Base-by-base conservation (phyloP, 2,888 invertebrate genomes). In the Trissolcus brochymenae region DNA sequence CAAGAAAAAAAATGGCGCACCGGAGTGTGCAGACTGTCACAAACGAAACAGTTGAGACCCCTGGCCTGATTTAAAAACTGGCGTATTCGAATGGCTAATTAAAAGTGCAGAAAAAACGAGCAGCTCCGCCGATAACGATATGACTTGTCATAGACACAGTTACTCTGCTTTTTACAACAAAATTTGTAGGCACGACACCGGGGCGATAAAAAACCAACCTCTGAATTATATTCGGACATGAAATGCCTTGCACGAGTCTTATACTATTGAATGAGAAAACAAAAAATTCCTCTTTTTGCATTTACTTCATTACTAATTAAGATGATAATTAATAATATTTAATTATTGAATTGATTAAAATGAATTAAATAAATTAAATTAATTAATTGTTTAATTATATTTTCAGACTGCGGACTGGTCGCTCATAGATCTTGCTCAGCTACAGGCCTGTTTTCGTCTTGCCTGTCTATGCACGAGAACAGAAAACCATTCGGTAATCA, bases 401-500 rank as follows among this genome's bases (percentile, higher is more conserved):
- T 73, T 82, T 82, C 87, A 93, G 92, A 92, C 84, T 94, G 94
- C 88, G 94, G 94, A 68, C 89, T 94, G 82, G 92, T 94, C 76
- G 92, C 93, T 80, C 94, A 94, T 89, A 91, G 93, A 78, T 93
- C 93, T 78, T 94, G 94, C 88, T 91, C 92, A 55, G 92, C 92
- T 50, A 92, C 92, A 71, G 93, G 93, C 76, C 88, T 93, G 80
- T 91, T 92, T 55, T 81, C 84, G 62, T 88, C 91, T 71, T 93
- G 93, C 86, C 86, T 90, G 77, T 89, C 91, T 76, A 84, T 83
- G 80, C 86, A 84, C 55, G 82, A 81, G 81, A 85, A 82, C 79
- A 85, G 86, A 84, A 87, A 87, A 81, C 83, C 84, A 76, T 87
- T 88, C 81, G 88, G 89, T 89, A 82, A 83, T 83, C 68, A 56